Base-by-base conservation (phyloP, 2,888 invertebrate genomes). In the Cryptosula pallasiana region DNA sequence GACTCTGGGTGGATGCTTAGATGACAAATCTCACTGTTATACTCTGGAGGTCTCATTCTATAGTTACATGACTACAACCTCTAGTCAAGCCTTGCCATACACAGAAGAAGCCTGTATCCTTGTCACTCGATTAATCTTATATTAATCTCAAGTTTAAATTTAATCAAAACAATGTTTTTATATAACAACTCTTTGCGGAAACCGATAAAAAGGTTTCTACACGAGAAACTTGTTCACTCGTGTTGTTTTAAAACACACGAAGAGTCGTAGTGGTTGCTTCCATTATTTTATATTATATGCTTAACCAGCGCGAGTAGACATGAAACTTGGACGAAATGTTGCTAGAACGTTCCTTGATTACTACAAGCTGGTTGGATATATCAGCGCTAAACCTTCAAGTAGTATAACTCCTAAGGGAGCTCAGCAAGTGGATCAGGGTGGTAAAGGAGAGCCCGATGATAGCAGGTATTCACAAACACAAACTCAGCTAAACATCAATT, bases 71-170 rank as follows among this genome's bases (percentile, higher is more conserved):
- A 89, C 90, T 71, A 80, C 79, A 73, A 88, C 89, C 1, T 88
- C 91, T 71, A 90, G 89, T 0, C 79, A 79, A 69, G 76, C 82
- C 13, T 88, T 93, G 73, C 91, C 93, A 36, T 97, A 96, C 83
- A 95, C 92, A 55, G 95, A 96, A 87, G 95, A 95, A 79, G 91
- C 92, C 77, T 97, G 96, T 96, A 93, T 93, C 92, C 92, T 92
- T 89, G 75, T 32, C 27, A 20, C n/a, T 9, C 69, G 20, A 13
- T 45, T 45, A 5, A 45, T n/a, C n/a, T n/a, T n/a, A n/a, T n/a
- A n/a, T n/a, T n/a, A n/a, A n/a, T n/a, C n/a, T n/a, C n/a, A n/a
- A n/a, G n/a, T n/a, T n/a, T n/a, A n/a, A n/a, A n/a, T n/a, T n/a
- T n/a, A n/a, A n/a, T n/a, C n/a, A n/a, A n/a, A n/a, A n/a, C n/a